Evolutionary conservation across 2,888 invertebrate genomes (phyloP).

Genomic region (Drosophila demipolita): DNA sequence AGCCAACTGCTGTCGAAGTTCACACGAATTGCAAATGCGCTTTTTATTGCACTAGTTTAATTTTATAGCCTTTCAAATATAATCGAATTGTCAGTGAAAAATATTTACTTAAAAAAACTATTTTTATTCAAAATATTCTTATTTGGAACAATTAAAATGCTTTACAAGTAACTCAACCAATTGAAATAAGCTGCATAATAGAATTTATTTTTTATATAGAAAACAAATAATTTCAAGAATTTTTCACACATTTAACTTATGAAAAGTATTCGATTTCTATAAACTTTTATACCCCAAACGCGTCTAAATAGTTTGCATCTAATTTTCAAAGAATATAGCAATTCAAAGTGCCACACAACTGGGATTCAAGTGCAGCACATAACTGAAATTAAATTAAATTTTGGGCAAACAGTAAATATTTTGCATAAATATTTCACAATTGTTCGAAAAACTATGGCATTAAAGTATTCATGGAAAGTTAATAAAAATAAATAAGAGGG

Average conservation of each 20-base stretch:
- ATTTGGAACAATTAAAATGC: not conserved
- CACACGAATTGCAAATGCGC: slow-evolving; percentile 33
- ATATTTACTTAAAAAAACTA: not conserved
- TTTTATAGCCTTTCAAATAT: not conserved
- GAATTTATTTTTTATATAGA: not conserved
- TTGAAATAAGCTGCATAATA: not conserved
- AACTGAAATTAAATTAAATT: slow-evolving; percentile 48
- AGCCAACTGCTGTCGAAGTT: slow-evolving; percentile 5
- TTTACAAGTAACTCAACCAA: not conserved
- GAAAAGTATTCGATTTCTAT: slow-evolving; percentile 31
- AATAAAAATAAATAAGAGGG: not conserved
- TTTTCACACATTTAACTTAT: not conserved
- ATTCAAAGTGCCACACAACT: slow-evolving; percentile 18
- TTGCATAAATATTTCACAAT: slow-evolving; percentile 7
- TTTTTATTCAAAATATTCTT: not conserved
- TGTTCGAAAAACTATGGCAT: slow-evolving; percentile 9
- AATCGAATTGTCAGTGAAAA: not conserved
- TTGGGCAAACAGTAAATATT: slow-evolving; percentile 26
- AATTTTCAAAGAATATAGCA: slow-evolving; percentile 17
- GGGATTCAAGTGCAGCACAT: slow-evolving; percentile 37
- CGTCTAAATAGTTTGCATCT: slow-evolving; percentile 8
- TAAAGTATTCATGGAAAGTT: slow-evolving; percentile 23
- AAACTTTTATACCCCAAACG: slow-evolving; percentile 11
- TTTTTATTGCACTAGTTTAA: not conserved
- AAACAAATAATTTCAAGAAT: not conserved